phyloP scores from a whole-genome alignment of 2,888 invertebrate species.

The Nomada lathburiana region DNA sequence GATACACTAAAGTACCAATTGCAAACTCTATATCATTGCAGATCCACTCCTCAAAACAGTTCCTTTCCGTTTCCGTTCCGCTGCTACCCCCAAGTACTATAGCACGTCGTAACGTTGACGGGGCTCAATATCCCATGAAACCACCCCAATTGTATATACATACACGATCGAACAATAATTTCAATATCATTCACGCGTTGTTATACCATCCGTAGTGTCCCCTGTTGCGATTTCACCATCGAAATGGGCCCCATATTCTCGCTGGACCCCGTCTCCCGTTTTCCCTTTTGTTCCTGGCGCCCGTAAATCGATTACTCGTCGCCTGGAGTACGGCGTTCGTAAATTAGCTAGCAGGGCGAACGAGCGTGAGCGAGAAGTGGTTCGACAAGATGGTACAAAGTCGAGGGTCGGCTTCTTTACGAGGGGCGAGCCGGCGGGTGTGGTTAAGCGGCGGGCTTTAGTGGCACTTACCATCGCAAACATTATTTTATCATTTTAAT shows the following conservation, averaged over 20 bases:
- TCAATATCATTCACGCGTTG: constrained; percentile 49
- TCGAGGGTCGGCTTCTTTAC: constrained; percentile 73
- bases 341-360: constrained; percentile 72
- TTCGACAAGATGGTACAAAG: constrained; percentile 76
- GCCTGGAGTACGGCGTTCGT: constrained; percentile 70
- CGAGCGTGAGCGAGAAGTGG: constrained; percentile 75
- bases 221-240: constrained; percentile 48
- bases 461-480: constrained; percentile 82
- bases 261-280: neutral
- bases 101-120: too few species aligned
- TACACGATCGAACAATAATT: constrained; percentile 50
- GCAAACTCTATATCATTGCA: too few species aligned
- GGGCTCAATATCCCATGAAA: too few species aligned
- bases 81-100: too few species aligned
- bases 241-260: constrained; percentile 18
- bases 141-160: too few species aligned
- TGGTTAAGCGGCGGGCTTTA: constrained; percentile 77
- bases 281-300: constrained; percentile 41
- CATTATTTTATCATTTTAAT: constrained; percentile 84
- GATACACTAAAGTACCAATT: too few species aligned
- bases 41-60: too few species aligned
- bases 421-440: constrained; percentile 69
- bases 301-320: constrained; percentile 73
- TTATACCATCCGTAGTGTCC: constrained; percentile 23
- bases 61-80: too few species aligned